A percentile compares a stretch with the other conserved stretches of the same genome.
These are phyloP conservation scores for Drosophila ironensis DNA, from an alignment of 1,140 invertebrate species.

Conservation along the genomic window DNA sequence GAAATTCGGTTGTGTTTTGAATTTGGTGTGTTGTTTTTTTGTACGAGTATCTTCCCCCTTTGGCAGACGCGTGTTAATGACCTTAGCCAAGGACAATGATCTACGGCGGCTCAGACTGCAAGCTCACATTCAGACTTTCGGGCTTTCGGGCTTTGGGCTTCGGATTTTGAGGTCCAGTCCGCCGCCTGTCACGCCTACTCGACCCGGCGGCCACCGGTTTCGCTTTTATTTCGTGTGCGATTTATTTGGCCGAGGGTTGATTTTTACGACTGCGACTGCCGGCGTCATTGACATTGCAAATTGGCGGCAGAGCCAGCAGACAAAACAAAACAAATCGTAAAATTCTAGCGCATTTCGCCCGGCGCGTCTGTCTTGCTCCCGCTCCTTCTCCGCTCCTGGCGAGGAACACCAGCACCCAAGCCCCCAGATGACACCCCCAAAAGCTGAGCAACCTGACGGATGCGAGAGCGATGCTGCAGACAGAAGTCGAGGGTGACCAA, in stretches of 20 bases:
- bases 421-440: neutral
- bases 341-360: constrained; percentile 30
- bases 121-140: constrained; percentile 10
- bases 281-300: constrained; percentile 77
- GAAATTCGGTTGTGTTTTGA: no score
- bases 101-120: constrained; percentile 45
- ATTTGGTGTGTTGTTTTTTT: neutral
- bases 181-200: constrained; percentile 32
- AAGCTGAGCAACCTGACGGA: constrained; percentile 38
- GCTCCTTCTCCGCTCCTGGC: neutral
- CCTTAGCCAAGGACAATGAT: constrained; percentile 79
- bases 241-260: constrained; percentile 72
- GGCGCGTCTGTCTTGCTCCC: neutral
- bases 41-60: neutral
- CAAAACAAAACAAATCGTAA: constrained; percentile 75
- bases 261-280: constrained; percentile 63
- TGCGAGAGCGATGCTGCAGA: constrained; percentile 33
- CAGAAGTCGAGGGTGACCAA: constrained; percentile 22
- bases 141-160: constrained; percentile 3
- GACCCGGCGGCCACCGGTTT: constrained; percentile 2
- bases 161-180: constrained; percentile 11
- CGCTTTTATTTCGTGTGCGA: constrained; percentile 51
- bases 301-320: constrained; percentile 27
- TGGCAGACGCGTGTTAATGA: constrained; percentile 67
- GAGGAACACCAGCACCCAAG: no score